A percentile compares a stretch with the other conserved stretches of the same genome.
These are phyloP conservation scores for Gonatopus flavifemur DNA, from an alignment of 1,140 invertebrate species.

Conservation along the genomic window DNA sequence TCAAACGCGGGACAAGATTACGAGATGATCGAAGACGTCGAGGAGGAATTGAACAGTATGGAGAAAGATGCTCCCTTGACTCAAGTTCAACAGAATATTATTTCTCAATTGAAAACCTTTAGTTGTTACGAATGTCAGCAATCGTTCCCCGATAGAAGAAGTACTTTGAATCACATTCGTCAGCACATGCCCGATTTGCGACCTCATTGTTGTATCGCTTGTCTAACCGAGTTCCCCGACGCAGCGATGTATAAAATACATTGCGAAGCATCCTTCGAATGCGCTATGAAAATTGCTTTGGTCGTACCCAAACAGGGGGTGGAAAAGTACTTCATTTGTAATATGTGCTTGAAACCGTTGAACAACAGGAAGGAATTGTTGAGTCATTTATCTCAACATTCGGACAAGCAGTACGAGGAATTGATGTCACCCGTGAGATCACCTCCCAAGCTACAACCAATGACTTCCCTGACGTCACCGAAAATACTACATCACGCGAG, in stretches of 20 bases:
- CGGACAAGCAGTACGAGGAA: constrained; percentile 42
- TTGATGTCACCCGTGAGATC: constrained; percentile 21
- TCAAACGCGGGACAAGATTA: constrained; percentile 23
- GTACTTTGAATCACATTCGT: constrained; percentile 50
- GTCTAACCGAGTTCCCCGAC: constrained; percentile 50
- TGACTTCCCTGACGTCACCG: constrained; percentile 8
- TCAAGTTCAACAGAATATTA: constrained; percentile 50
- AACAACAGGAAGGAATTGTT: constrained; percentile 44
- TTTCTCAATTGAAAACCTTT: constrained; percentile 53
- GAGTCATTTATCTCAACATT: constrained; percentile 43
- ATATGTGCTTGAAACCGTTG: constrained; percentile 51
- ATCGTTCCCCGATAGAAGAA: constrained; percentile 42
- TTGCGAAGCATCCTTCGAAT: constrained; percentile 51
- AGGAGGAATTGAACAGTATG: constrained; percentile 39
- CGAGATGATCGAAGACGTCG: constrained; percentile 34
- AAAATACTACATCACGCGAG: neutral
- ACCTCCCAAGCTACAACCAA: constrained; percentile 33
- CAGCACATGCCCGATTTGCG: constrained; percentile 51
- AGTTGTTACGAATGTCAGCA: constrained; percentile 50
- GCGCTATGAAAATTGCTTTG: constrained; percentile 54
- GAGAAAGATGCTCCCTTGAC: constrained; percentile 45
- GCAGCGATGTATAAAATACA: constrained; percentile 48
- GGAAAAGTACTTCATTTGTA: constrained; percentile 55
- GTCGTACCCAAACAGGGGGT: constrained; percentile 47
- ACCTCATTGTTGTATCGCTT: constrained; percentile 53